Evolutionary conservation across 2,888 invertebrate genomes (phyloP).

Genomic region (Tubulanus polymorphus): DNA sequence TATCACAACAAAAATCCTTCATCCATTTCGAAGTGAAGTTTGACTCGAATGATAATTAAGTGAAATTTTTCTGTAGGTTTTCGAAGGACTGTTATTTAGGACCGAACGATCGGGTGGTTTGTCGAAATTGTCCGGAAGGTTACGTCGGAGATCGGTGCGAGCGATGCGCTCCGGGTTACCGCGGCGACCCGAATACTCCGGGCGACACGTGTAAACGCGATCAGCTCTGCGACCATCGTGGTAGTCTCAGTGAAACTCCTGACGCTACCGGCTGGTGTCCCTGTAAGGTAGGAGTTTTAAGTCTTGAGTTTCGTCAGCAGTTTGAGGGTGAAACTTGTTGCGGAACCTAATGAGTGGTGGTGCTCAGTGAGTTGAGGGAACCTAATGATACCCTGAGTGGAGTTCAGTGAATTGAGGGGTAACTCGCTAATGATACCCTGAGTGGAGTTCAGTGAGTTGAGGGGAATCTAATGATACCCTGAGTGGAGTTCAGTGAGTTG

Average conservation of each 20-base stretch:
- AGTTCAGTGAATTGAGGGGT: too few relatives aligned
- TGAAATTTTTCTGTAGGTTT: constrained; percentile 26
- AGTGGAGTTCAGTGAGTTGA: too few relatives aligned
- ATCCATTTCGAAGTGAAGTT: background rate
- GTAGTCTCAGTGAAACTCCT: constrained; percentile 61
- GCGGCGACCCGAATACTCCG: constrained; percentile 62
- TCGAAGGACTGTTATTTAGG: constrained; percentile 67
- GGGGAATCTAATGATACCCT: too few relatives aligned
- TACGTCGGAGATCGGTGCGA: constrained; percentile 85
- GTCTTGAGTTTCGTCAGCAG: background rate
- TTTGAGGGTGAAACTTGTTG: too few relatives aligned
- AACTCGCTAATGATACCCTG: too few relatives aligned
- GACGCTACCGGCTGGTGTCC: constrained; percentile 62
- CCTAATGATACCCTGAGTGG: too few relatives aligned
- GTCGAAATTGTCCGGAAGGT: constrained; percentile 73
- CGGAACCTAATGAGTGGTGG: too few relatives aligned
- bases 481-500: too few relatives aligned
- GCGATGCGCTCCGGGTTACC: constrained; percentile 72
- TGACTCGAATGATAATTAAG: too few relatives aligned
- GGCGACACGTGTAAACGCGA: constrained; percentile 69
- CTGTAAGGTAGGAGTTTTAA: constrained; percentile 63
- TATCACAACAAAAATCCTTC: constrained; percentile 5
- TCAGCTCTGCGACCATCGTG: constrained; percentile 68
- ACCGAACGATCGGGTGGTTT: constrained; percentile 69
- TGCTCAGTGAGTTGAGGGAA: too few relatives aligned